phyloP scores from a whole-genome alignment of 2,113 vertebrate species.

The Nothobranchius furzeri region DNA sequence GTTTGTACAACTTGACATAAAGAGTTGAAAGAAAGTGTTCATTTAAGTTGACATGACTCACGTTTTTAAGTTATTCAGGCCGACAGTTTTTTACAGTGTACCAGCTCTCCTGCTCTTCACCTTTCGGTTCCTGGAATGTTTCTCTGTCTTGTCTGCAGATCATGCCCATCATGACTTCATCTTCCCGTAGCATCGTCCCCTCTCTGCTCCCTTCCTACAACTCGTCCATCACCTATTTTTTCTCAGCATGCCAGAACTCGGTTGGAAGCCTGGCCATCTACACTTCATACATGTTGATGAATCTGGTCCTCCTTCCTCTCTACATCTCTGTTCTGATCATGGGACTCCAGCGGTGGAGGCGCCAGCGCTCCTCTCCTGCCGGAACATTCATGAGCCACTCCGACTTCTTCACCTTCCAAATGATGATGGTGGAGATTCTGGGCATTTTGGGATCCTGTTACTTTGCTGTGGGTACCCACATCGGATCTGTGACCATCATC shows the following conservation, averaged over 20 bases:
- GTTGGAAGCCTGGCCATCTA: accelerated
- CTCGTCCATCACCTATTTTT: neutral
- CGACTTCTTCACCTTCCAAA: slow-evolving; percentile 39
- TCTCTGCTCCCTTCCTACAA: neutral
- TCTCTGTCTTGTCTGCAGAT: neutral
- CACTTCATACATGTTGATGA: accelerated
- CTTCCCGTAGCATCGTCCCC: too few relatives aligned
- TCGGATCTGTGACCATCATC: accelerated
- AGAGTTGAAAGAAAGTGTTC: too few relatives aligned
- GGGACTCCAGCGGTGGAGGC: neutral
- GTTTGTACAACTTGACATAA: too few relatives aligned
- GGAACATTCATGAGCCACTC: neutral
- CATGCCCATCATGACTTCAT: neutral
- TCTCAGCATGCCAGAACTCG: neutral
- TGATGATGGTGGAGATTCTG: neutral
- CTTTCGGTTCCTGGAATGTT: neutral
- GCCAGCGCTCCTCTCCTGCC: neutral
- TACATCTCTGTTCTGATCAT: slow-evolving; percentile 19
- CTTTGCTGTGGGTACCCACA: accelerated
- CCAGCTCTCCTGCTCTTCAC: too few relatives aligned
- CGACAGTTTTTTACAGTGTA: too few relatives aligned
- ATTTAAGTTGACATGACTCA: too few relatives aligned
- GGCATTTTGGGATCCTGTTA: neutral
- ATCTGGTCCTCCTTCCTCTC: slow-evolving; percentile 19
- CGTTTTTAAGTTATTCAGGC: too few relatives aligned